Percentiles rank a stretch among this genome's conserved stretches.
phyloP scores from a whole-genome alignment of 1,140 invertebrate genomes.

The Trichonephila clavata region DNA sequence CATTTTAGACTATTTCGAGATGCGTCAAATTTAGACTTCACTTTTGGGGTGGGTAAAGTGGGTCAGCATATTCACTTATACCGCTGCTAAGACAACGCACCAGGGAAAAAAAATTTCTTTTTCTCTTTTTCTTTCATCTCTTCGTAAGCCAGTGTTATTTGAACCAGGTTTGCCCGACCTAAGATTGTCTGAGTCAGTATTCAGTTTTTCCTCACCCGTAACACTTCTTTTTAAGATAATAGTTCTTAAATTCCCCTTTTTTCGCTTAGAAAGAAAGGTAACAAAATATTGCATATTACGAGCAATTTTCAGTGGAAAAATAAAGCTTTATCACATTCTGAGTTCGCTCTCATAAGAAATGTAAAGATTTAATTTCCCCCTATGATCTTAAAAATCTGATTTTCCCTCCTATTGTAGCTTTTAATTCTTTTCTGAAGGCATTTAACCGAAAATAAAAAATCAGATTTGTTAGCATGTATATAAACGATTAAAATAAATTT shows the following conservation, averaged over 20 bases:
- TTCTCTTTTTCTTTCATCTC: not conserved
- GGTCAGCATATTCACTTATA: slow-evolving; percentile 65
- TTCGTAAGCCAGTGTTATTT: slow-evolving; percentile 52
- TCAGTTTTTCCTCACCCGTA: not conserved
- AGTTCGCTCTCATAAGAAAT: too few relatives aligned
- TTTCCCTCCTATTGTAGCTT: too few relatives aligned
- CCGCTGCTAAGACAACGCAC: slow-evolving; percentile 28
- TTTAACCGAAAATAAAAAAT: too few relatives aligned
- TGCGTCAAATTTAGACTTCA: slow-evolving; percentile 64
- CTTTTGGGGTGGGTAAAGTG: slow-evolving; percentile 64
- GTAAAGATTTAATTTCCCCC: too few relatives aligned
- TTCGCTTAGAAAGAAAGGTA: not conserved
- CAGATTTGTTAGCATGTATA: too few relatives aligned
- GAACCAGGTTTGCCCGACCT: slow-evolving; percentile 49
- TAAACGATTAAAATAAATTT: too few relatives aligned
- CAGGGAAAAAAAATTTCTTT: slow-evolving; percentile 26
- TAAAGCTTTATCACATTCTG: too few relatives aligned
- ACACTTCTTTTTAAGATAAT: not conserved
- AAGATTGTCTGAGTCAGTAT: not conserved
- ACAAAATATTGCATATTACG: not conserved
- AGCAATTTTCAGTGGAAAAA: not conserved
- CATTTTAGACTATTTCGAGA: slow-evolving; percentile 71
- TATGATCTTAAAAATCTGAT: too few relatives aligned
- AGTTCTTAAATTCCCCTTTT: not conserved
- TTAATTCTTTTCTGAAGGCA: too few relatives aligned